phyloP scores from a whole-genome alignment of 2,888 invertebrate species.

The Pyrocoelia pectoralis region DNA sequence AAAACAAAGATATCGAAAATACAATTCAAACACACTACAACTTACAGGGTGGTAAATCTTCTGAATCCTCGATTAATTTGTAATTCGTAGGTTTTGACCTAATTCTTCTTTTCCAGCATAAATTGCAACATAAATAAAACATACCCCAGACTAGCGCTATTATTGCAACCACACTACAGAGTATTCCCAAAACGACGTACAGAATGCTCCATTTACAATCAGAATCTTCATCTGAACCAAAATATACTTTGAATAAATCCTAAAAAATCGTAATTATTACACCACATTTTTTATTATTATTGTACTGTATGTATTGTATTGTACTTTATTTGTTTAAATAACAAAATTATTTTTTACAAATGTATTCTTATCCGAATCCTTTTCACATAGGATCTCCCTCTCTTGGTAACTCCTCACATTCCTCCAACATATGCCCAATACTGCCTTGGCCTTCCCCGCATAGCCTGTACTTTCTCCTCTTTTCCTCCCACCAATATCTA shows the following conservation, averaged over 20 bases:
- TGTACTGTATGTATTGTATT: too few species aligned
- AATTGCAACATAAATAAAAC: conserved; percentile 68
- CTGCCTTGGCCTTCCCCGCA: too few species aligned
- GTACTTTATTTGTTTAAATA: too few species aligned
- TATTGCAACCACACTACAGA: conserved; percentile 65
- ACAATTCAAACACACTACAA: conserved; percentile 33
- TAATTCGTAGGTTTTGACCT: conserved; percentile 70
- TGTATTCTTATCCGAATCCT: too few species aligned
- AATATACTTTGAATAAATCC: conserved; percentile 55
- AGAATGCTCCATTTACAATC: conserved; percentile 92
- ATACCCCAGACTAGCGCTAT: conserved; percentile 71
- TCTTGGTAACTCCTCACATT: too few species aligned
- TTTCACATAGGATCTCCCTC: too few species aligned
- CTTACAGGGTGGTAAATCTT: conserved; percentile 70
- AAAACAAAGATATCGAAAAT: not conserved
- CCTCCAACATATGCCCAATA: too few species aligned
- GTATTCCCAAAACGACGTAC: conserved; percentile 83
- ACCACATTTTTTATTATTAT: not conserved
- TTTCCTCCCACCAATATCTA: too few species aligned
- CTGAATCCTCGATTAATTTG: conserved; percentile 76
- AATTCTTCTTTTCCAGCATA: conserved; percentile 61
- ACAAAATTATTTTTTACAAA: too few species aligned
- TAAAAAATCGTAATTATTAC: not conserved
- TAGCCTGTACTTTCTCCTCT: too few species aligned
- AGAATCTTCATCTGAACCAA: conserved; percentile 52